Evolutionary conservation across 1,140 invertebrate genomes (phyloP), one percentile per base, ranked within the genome.

Genomic region (Trissolcus basalis): DNA sequence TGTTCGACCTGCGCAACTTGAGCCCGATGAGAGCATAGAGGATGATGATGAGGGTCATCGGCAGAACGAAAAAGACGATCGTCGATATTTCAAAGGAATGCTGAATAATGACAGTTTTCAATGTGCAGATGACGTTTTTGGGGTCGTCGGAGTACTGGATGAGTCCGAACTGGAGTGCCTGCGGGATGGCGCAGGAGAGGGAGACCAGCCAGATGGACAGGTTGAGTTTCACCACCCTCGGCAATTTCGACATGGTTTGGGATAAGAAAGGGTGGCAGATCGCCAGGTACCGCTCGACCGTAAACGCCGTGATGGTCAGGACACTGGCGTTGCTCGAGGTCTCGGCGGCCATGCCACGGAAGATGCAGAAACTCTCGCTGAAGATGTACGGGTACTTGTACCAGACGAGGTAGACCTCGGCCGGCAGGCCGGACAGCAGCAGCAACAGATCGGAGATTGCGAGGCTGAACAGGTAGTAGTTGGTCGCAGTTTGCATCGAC

Each of bases 251-350:
- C 90, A 96, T 93, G 0, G 94, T 96, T 76, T 97, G 96, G 0
- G 95, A 93, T 58, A 94, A 88, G 73, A 98, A 94, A 0, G 97
- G 97, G 82, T 97, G 94, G 80, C 96, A 98, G 58, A 98, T 98
- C 0, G 96, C 97, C 4, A 98, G 91, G 84, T 98, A 99, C 19
- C 87, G 73, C 86, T 99, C 97, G 5, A 97, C 91, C 0, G 97
- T 98, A 86, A 99, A 99, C 0, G 96, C 95, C 0, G 95, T 95
- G 44, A 97, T 97, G 0, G 95, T 97, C 11, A 99, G 87, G 0
- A 98, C 94, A 6, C 96, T 97, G 0, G 97, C 96, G 85, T 98
- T 97, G 0, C 95, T 94, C 0, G 96, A 97, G 0, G 94, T 96
- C 83, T 98, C 97, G 0, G 95, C 93, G 0, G 95, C 91, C 6